Evolutionary conservation across 2,888 invertebrate species (phyloP), one percentile per base, ranked within the genome.

Genomic region (Eurytoma adleriae): DNA sequence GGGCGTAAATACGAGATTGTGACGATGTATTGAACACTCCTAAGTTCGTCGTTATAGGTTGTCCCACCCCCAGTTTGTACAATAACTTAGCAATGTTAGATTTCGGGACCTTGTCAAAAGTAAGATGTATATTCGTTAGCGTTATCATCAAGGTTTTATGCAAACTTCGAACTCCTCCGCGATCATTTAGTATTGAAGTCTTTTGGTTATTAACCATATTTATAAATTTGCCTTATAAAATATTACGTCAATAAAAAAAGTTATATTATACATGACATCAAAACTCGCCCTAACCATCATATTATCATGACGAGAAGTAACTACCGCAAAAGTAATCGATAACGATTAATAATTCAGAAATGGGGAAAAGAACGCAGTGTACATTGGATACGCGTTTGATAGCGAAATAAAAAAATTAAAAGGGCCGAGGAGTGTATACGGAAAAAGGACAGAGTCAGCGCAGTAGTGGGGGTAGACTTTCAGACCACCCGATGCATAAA

Each of bases 401-500:
- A 10, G 0, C 10, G 40, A 10, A 40, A 10, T 40, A 62, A 50
- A 61, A 30, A 48, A 16, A 27, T 52, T 12, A 27, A 66, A 50
- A 20, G 24, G 24, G 59, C 13, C 3, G 12, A 50, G 40, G 24
- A 52, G 52, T 20, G 40, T 12, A 16, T n/a, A n/a, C 3, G 56
- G 52, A 76, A 24, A 54, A 62, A 20, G 48, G 18, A 40, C 20
- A 10, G 40, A 40, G 40, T 40, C 40, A 7, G 27, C 7, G 27
- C 24, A 59, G 20, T 14, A 20, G 13, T 14, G 62, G 56, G 67
- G 20, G 14, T 14, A 16, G 18, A 78, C 70, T 78, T 78, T 3
- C 52, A 24, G 78, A 73, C 76, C 75, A 75, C 79, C 79, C 79
- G 75, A 79, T 79, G 75, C 75, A 75, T 79, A 56, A 70, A 80